phyloP scores from a whole-genome alignment of 1,140 invertebrate species.

The Diorhabda sublineata region DNA sequence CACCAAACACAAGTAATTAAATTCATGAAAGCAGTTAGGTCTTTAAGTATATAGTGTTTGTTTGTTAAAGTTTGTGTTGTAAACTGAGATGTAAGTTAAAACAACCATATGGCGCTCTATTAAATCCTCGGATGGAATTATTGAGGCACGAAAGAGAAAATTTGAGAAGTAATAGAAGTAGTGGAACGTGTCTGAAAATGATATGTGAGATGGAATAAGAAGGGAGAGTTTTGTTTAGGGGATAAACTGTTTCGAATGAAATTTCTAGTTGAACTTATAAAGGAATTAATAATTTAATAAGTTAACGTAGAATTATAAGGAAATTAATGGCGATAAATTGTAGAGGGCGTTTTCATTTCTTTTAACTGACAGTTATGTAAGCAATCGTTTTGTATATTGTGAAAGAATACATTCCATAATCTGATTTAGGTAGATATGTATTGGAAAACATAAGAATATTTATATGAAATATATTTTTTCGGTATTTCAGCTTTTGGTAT shows the following conservation, averaged over 20 bases:
- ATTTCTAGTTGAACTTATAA: too few relatives aligned
- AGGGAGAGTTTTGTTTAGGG: background rate
- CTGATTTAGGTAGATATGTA: too few relatives aligned
- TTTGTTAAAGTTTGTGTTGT: constrained; percentile 17
- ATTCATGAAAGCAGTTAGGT: background rate
- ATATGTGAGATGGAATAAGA: background rate
- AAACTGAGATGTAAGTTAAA: constrained; percentile 18
- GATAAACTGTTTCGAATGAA: background rate
- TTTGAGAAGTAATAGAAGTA: constrained; percentile 4
- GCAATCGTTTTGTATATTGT: too few relatives aligned
- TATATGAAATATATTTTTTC: too few relatives aligned
- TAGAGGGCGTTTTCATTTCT: too few relatives aligned
- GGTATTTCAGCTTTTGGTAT: too few relatives aligned
- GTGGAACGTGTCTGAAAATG: background rate
- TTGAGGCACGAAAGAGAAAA: constrained; percentile 22
- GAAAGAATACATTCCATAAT: too few relatives aligned
- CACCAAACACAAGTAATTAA: background rate
- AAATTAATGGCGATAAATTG: too few relatives aligned
- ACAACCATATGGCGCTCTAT: constrained; percentile 21
- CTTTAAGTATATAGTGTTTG: background rate
- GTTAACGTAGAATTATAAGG: too few relatives aligned
- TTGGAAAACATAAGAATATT: too few relatives aligned
- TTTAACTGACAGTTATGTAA: too few relatives aligned
- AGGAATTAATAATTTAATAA: too few relatives aligned
- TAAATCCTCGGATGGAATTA: constrained; percentile 19